Evolutionary conservation across 2,797 vertebrate species (phyloP), one percentile per base, ranked within the genome.

Genomic region (Podarcis siculus): DNA sequence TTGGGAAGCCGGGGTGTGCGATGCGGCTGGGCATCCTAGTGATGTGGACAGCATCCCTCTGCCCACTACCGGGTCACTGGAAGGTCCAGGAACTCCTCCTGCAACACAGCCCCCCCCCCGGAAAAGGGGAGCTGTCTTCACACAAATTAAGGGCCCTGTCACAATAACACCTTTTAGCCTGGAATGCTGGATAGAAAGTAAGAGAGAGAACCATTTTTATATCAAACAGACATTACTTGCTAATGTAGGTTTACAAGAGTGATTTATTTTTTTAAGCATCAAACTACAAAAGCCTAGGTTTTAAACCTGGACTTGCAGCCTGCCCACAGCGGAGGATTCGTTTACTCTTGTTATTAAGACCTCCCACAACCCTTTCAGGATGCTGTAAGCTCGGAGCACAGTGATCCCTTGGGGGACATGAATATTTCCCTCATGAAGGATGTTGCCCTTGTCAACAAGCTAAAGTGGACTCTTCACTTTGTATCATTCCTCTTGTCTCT

Each of bases 361-460:
- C 30, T 72, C 35, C 30, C 66, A 72, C 49, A 84, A 61, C 75
- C 71, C 45, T 84, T 83, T 79, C 64, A 72, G 9, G 42, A 32
- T 72, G 37, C 82, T 61, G 55, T 78, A 79, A 72, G 23, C 49
- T 45, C 30, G 27, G 15, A 79, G 30, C 30, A 4, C 4, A 32
- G 66, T 3, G 21, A 30, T 84, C 49, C 49, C 82, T 88, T 79
- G 5, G 76, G 78, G 32, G 13, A 55, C 35, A 30, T 79, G 82
- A 79, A 72, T 61, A 64, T 84, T 88, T 88, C 72, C 76, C 55
- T 25, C 66, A 42, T 69, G 82, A 88, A 88, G 37, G 84, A 15
- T 61, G 83, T 45, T 30, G 2, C 45, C 77, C 7, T 17, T 0
- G 49, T 83, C 73, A 72, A 73, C 81, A 72, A 73, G 49, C 10